A percentile compares a stretch with the other conserved stretches of the same genome.
These are phyloP conservation scores for Drosophila picticornis DNA, from an alignment of 2,888 invertebrate genomes.

Conservation along the genomic window DNA sequence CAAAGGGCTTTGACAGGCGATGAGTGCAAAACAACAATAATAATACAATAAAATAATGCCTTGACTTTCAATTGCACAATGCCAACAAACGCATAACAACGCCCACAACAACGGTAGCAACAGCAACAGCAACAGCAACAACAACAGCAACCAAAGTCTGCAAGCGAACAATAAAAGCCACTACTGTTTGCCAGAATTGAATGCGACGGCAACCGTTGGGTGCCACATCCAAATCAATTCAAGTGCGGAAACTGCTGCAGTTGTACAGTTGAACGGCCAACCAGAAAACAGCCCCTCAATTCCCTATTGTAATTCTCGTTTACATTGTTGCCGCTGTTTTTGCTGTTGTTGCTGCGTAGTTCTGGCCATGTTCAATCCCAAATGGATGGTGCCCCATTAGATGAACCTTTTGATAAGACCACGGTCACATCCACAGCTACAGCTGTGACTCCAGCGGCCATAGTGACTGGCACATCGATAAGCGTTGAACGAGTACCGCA, in stretches of 20 bases:
- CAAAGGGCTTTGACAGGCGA: conserved; percentile 66
- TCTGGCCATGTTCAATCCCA: conserved; percentile 35
- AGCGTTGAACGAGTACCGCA: conserved; percentile 34
- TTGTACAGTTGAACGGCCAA: conserved; percentile 72
- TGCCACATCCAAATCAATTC: conserved; percentile 75
- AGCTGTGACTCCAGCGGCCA: conserved; percentile 1
- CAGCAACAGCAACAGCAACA: conserved; percentile 29
- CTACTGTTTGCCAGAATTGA: conserved; percentile 44
- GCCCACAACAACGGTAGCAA: conserved; percentile 13
- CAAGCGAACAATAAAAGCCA: conserved; percentile 68
- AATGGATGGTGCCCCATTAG: conserved; percentile 56
- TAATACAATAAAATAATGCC: conserved; percentile 63
- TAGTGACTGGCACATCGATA: conserved; percentile 35
- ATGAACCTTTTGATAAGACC: conserved; percentile 58
- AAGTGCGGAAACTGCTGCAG: conserved; percentile 76
- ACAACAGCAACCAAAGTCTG: conserved; percentile 15
- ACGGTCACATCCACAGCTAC: conserved; percentile 12
- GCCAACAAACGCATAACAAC: conserved; percentile 44
- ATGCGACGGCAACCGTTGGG: conserved; percentile 29
- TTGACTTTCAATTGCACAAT: conserved; percentile 78
- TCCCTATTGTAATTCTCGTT: conserved; percentile 28
- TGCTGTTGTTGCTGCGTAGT: conserved; percentile 32
- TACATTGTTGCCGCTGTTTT: conserved; percentile 12
- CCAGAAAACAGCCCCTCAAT: conserved; percentile 31
- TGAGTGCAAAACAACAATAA: conserved; percentile 60